These are phyloP conservation scores for Pyrgilauda ruficollis DNA, from an alignment of 2,113 vertebrate genomes.

Conservation along the genomic window DNA sequence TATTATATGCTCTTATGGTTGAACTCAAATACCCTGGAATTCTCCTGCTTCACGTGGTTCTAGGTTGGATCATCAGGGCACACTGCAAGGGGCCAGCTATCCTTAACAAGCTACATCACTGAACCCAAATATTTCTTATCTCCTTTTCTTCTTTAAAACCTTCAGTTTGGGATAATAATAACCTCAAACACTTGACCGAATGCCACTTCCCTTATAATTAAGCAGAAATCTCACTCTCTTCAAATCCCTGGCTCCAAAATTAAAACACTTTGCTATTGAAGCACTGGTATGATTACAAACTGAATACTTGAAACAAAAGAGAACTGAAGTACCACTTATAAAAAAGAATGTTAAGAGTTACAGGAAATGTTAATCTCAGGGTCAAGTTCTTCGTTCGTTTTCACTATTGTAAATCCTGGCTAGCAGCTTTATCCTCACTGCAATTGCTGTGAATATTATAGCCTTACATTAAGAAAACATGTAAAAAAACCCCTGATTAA, in stretches of 20 bases:
- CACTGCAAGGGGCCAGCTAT: background rate
- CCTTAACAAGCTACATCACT: background rate
- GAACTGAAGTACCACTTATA: background rate
- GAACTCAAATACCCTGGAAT: background rate
- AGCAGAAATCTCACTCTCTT: background rate
- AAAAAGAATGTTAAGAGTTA: background rate
- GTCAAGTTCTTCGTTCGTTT: background rate
- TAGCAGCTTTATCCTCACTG: background rate
- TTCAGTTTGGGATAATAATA: background rate
- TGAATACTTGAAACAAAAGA: background rate
- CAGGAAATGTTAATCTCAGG: background rate
- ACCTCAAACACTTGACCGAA: background rate
- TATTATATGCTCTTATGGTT: background rate
- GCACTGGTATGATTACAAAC: background rate
- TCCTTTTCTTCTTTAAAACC: background rate
- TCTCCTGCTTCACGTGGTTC: accelerated
- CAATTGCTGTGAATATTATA: background rate
- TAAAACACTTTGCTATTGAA: background rate
- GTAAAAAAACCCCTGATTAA: background rate
- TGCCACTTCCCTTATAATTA: background rate
- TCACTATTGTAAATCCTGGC: background rate
- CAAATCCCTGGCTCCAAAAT: background rate
- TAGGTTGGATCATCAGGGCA: background rate
- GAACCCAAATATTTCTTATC: background rate
- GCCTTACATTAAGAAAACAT: background rate